phyloP scores from a whole-genome alignment of 2,888 invertebrate species.

The Yponomeuta malinellus region DNA sequence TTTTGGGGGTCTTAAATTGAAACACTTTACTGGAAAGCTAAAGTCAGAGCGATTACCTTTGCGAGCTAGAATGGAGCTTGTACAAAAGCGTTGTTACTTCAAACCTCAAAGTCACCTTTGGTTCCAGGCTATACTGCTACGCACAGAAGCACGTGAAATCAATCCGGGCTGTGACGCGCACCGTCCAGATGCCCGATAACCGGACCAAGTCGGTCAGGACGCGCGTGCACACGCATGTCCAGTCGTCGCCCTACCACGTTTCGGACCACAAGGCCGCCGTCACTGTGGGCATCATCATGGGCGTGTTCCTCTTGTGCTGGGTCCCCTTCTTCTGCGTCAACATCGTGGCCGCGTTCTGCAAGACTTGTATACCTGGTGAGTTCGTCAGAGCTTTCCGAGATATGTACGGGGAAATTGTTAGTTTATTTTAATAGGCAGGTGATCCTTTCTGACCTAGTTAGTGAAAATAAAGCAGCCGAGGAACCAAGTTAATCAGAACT shows the following conservation, averaged over 20 bases:
- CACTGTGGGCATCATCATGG: slow-evolving; percentile 99
- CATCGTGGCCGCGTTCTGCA: slow-evolving; percentile 96
- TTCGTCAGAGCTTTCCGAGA: background rate
- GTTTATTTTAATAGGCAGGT: background rate
- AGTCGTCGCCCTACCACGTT: slow-evolving; percentile 90
- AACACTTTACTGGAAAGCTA: too few relatives aligned
- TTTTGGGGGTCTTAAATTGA: too few relatives aligned
- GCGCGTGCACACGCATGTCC: slow-evolving; percentile 71
- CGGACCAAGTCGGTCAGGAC: slow-evolving; percentile 78
- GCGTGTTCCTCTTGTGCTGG: slow-evolving; percentile 98
- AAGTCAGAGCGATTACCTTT: too few relatives aligned
- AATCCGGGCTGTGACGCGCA: slow-evolving; percentile 92
- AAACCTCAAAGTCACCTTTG: background rate
- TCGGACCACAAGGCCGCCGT: slow-evolving; percentile 99
- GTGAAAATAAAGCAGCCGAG: too few relatives aligned
- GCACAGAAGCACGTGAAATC: slow-evolving; percentile 98
- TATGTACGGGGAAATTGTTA: background rate
- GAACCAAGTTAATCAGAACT: too few relatives aligned
- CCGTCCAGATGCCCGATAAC: slow-evolving; percentile 81
- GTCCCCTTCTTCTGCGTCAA: slow-evolving; percentile 99
- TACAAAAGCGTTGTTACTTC: background rate
- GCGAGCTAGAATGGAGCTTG: too few relatives aligned
- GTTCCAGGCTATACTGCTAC: slow-evolving; percentile 91
- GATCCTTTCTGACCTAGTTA: background rate
- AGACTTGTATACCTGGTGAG: slow-evolving; percentile 85